Conservation (phyloP, 2,113 vertebrate species). For the Archocentrus centrarchus region DNA sequence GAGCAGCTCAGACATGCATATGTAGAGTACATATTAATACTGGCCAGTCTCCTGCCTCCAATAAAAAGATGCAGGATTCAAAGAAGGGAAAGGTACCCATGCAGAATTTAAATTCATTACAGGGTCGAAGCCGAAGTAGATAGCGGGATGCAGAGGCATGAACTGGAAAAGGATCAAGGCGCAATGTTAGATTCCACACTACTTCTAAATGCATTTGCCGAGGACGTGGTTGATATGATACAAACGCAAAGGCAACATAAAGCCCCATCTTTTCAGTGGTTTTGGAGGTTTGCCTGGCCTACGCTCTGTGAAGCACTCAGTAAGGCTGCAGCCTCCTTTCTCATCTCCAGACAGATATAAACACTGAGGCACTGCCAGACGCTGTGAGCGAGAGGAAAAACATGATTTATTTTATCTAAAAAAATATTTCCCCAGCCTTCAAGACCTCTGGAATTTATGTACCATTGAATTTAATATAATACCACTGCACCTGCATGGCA, state of each 20-base stretch:
- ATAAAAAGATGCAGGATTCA: constrained; percentile 34
- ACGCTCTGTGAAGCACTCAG: constrained; percentile 44
- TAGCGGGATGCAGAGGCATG: constrained; percentile 11
- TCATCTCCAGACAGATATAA: constrained; percentile 50
- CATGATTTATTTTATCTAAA: constrained; percentile 38
- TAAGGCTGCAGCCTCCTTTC: constrained; percentile 11
- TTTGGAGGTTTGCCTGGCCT: constrained; percentile 37
- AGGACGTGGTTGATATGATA: constrained; percentile 35
- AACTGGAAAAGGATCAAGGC: constrained; percentile 19
- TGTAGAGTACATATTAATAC: constrained; percentile 44
- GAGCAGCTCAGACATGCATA: constrained; percentile 31
- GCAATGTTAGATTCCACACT: constrained; percentile 19
- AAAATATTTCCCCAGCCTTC: constrained; percentile 32
- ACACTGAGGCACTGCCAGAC: constrained; percentile 33
- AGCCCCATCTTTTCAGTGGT: constrained; percentile 39
- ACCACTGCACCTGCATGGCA: constrained; percentile 6
- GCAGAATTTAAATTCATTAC: constrained; percentile 50
- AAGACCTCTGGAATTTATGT: constrained; percentile 12
- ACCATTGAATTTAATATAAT: constrained; percentile 27
- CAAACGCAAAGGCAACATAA: constrained; percentile 32
- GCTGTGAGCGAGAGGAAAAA: constrained; percentile 10
- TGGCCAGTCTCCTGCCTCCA: not conserved
- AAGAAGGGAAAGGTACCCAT: constrained; percentile 28
- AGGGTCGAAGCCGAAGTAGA: constrained; percentile 20
- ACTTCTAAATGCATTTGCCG: constrained; percentile 33